phyloP scores from a whole-genome alignment of 2,888 invertebrate species.

The Cheilosia pagana region DNA sequence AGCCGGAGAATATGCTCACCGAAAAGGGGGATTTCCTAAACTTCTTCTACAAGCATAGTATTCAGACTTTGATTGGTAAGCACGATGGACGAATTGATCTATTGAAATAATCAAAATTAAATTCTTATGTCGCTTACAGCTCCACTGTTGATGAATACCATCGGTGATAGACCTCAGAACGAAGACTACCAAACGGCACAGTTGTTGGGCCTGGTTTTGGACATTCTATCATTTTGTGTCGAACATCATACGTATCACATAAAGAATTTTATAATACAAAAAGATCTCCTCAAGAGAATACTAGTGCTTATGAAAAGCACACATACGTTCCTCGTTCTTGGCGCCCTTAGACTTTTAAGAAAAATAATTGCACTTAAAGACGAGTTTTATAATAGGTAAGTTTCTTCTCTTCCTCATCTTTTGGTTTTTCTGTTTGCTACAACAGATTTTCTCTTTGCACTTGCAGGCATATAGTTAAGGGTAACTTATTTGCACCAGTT shows the following conservation, averaged over 20 bases:
- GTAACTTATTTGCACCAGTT: conserved; percentile 97
- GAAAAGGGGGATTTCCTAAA: conserved; percentile 99
- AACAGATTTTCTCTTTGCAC: not conserved
- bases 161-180: conserved; percentile 93
- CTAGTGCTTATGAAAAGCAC: conserved; percentile 98
- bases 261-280: conserved; percentile 98
- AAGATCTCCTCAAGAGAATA: conserved; percentile 97
- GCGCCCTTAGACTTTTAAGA: conserved; percentile 98
- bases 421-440: no score
- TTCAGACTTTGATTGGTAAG: conserved; percentile 95
- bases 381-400: conserved; percentile 94
- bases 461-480: conserved; percentile 93
- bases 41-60: conserved; percentile 99
- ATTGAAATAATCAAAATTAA: no score
- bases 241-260: conserved; percentile 99
- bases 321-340: conserved; percentile 98
- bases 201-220: conserved; percentile 96
- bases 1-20: conserved; percentile 99
- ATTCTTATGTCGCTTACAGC: conserved; percentile 84
- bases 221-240: conserved; percentile 98
- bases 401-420: no score
- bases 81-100: not conserved
- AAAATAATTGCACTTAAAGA: conserved; percentile 98
- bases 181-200: conserved; percentile 99
- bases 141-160: conserved; percentile 96